Evolutionary conservation across 2,888 invertebrate species (phyloP).

Genomic region (Lysandra bellargus): DNA sequence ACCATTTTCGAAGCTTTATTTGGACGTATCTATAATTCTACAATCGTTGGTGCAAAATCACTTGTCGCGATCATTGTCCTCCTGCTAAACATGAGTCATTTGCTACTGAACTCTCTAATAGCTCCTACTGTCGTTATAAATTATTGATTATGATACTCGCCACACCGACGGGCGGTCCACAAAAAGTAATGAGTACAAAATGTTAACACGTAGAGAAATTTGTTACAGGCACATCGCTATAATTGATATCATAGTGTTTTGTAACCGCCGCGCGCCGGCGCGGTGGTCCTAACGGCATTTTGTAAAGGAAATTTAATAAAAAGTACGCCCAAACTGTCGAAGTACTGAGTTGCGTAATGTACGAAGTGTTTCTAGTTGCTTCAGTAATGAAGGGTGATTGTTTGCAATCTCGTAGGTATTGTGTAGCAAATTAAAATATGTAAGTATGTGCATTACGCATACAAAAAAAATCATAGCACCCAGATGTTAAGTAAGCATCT

Average conservation of each 20-base stretch:
- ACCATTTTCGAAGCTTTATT: background rate
- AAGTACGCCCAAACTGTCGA: background rate
- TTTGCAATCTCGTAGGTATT: background rate
- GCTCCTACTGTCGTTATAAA: background rate
- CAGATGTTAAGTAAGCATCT: no score
- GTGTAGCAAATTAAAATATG: background rate
- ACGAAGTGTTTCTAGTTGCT: background rate
- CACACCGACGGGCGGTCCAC: constrained; percentile 4
- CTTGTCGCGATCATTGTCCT: background rate
- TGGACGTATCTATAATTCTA: background rate
- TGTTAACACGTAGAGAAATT: constrained; percentile 41
- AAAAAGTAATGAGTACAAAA: constrained; percentile 36
- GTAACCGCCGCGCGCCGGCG: constrained; percentile 40
- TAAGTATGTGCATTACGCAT: no score
- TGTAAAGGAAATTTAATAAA: constrained; percentile 36
- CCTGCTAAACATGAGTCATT: background rate
- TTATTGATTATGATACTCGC: constrained; percentile 17
- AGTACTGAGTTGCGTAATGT: background rate
- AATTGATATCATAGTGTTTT: constrained; percentile 40
- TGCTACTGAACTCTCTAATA: background rate
- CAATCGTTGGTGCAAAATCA: constrained; percentile 9
- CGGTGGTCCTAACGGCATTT: constrained; percentile 44
- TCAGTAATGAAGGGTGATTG: background rate
- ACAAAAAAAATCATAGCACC: no score
- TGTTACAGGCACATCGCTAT: constrained; percentile 40